These are phyloP conservation scores for Hippocampus kuda DNA, from an alignment of 2,797 vertebrate species.

Conservation along the genomic window DNA sequence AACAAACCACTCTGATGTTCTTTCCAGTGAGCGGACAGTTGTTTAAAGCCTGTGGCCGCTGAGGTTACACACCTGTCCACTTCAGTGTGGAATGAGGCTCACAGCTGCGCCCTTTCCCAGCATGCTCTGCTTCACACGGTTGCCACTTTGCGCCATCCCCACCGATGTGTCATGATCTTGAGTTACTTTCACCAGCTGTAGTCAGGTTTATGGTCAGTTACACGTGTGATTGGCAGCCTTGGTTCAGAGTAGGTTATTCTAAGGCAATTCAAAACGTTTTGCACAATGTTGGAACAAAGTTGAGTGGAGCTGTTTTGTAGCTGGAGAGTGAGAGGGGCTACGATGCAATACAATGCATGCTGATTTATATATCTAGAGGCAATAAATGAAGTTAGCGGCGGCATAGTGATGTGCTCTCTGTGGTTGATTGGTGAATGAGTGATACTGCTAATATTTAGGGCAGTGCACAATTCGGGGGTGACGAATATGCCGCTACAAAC, in stretches of 20 bases:
- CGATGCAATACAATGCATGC: no score
- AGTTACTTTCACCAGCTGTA: neutral
- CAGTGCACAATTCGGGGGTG: no score
- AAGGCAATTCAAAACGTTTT: neutral
- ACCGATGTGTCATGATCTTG: conserved; percentile 7
- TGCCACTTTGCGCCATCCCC: conserved; percentile 9
- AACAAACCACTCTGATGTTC: conserved; percentile 43
- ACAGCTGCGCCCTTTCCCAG: conserved; percentile 28
- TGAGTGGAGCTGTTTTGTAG: neutral
- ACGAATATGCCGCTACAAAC: no score
- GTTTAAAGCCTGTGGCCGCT: conserved; percentile 45
- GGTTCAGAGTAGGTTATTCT: neutral
- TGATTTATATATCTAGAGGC: no score
- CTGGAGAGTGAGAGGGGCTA: neutral
- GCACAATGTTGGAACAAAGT: neutral
- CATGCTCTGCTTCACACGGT: conserved; percentile 19
- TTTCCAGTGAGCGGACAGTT: conserved; percentile 40
- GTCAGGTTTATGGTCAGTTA: neutral
- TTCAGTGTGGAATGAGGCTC: conserved; percentile 20
- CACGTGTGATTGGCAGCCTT: neutral
- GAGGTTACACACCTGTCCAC: conserved; percentile 59
- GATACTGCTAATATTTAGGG: neutral
- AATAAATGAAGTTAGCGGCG: neutral
- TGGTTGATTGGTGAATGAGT: neutral
- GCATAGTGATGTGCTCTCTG: neutral